These are phyloP conservation scores for Sphaerophoria taeniata DNA, from an alignment of 2,888 invertebrate species.

Conservation along the genomic window DNA sequence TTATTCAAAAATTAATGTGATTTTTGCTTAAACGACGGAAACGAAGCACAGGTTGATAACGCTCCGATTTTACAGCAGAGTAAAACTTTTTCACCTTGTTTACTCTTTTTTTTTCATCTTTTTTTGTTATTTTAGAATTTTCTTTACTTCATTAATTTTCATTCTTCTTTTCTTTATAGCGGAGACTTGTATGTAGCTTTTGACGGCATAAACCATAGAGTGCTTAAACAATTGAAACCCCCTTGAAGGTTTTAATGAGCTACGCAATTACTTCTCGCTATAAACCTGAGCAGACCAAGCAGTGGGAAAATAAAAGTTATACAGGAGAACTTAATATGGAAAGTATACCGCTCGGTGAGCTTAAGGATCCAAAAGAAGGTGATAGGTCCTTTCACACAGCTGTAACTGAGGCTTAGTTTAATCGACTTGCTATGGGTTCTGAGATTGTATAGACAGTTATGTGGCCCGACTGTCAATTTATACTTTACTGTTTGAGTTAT, in stretches of 20 bases:
- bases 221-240: conserved; percentile 28
- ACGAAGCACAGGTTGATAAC: conserved; percentile 32
- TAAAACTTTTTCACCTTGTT: conserved; percentile 19
- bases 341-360: too few relatives aligned
- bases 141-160: not conserved
- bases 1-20: conserved; percentile 21
- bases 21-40: conserved; percentile 17
- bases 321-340: not conserved
- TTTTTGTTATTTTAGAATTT: conserved; percentile 6
- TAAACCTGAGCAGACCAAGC: conserved; percentile 12
- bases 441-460: conserved; percentile 21
- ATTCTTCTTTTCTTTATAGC: not conserved
- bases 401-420: not conserved
- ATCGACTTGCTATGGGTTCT: not conserved
- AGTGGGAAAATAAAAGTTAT: not conserved
- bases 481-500: not conserved
- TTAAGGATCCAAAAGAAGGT: not conserved
- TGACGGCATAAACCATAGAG: not conserved
- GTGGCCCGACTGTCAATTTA: not conserved
- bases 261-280: conserved; percentile 67
- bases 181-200: not conserved
- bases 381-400: not conserved
- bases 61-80: not conserved
- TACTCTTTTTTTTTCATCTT: not conserved
- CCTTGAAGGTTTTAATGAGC: conserved; percentile 62